phyloP scores from a whole-genome alignment of 2,113 vertebrate genomes.

The Numenius arquata region DNA sequence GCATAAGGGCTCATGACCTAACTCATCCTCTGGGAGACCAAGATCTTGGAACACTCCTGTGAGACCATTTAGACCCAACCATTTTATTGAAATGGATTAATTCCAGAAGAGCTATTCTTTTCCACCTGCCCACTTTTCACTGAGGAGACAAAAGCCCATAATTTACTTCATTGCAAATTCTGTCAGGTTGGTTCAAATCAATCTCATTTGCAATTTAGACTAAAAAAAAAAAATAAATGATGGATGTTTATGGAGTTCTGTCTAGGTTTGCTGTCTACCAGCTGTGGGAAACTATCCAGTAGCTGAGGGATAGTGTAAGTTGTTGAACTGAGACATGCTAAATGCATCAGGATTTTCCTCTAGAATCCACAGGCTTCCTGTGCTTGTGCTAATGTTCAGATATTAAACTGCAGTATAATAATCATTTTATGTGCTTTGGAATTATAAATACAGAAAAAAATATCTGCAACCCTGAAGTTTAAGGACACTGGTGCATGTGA shows the following conservation, averaged over 20 bases:
- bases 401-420: not conserved
- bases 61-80: not conserved
- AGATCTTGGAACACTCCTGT: not conserved
- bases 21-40: not conserved
- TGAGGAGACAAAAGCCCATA: not conserved
- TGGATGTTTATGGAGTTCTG: not conserved
- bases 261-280: not conserved
- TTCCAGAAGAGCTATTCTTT: not conserved
- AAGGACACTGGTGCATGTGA: not conserved
- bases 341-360: not conserved
- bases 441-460: not conserved
- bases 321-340: not conserved
- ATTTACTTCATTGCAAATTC: not conserved
- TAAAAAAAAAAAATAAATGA: conserved; percentile 6
- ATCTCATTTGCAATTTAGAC: conserved; percentile 30
- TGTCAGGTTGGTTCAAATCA: not conserved
- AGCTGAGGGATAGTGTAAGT: not conserved
- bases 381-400: not conserved
- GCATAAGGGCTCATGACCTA: not conserved
- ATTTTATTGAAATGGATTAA: not conserved
- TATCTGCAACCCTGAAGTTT: not conserved
- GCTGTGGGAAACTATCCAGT: not conserved
- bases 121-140: not conserved
- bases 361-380: not conserved
- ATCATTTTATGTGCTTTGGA: not conserved